Conservation (phyloP, 2,113 vertebrate species). For the Salvelinus sp. region DNA sequence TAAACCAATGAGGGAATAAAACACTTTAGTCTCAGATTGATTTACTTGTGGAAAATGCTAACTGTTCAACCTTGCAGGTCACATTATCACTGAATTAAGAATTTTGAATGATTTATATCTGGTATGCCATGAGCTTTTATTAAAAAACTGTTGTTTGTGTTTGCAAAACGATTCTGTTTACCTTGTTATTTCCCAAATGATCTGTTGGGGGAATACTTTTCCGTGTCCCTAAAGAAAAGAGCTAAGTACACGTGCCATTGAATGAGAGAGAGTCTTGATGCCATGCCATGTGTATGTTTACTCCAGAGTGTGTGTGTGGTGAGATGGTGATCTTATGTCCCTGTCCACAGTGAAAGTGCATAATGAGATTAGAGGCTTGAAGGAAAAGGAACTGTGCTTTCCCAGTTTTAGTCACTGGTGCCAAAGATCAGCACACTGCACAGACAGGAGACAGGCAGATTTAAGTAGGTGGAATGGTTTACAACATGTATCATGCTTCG, state of each 20-base stretch:
- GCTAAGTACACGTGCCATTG: constrained; percentile 82
- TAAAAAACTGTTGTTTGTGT: background rate
- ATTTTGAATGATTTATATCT: background rate
- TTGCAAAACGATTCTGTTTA: no score
- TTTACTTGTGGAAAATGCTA: constrained; percentile 6
- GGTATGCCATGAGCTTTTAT: background rate
- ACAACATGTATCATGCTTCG: no score
- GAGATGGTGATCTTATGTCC: no score
- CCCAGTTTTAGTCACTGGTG: no score
- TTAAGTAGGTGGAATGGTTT: no score
- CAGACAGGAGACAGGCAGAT: no score
- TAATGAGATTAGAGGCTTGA: no score
- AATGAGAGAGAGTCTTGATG: no score
- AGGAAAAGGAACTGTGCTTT: no score
- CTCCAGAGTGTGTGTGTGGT: background rate
- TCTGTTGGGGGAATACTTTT: constrained; percentile 18
- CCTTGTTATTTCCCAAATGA: no score
- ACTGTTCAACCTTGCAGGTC: background rate
- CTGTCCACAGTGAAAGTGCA: no score
- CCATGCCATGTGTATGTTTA: background rate
- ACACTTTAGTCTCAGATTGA: constrained; percentile 18
- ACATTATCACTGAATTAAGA: constrained; percentile 3
- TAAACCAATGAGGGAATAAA: constrained; percentile 32
- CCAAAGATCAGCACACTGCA: no score
- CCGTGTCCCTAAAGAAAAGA: constrained; percentile 56